Percentiles rank a stretch among this genome's conserved stretches.
Evolutionary conservation across 1,140 invertebrate species (phyloP).

Genomic region (Sycophaga agraensis): DNA sequence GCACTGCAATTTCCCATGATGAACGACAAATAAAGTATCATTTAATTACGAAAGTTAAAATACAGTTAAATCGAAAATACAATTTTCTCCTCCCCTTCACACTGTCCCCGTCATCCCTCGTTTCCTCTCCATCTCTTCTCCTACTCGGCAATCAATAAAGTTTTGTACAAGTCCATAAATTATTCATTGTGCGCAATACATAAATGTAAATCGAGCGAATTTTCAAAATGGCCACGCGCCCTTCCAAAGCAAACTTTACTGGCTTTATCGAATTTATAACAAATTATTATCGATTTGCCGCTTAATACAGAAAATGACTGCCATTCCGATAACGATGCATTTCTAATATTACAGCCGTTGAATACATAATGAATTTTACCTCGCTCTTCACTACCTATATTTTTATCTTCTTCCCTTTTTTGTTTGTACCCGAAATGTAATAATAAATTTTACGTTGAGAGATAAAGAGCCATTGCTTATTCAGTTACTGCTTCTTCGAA

Average conservation of each 20-base stretch:
- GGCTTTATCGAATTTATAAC: conserved; percentile 23
- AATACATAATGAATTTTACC: conserved; percentile 17
- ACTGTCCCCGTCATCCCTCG: not conserved
- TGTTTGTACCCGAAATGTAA: no score
- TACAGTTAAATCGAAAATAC: conserved; percentile 2
- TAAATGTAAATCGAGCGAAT: conserved; percentile 28
- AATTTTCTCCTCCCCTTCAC: conserved; percentile 19
- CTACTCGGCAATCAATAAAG: conserved; percentile 21
- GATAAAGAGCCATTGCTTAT: no score
- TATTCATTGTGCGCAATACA: conserved; percentile 27
- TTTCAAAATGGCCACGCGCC: conserved; percentile 19
- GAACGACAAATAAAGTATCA: conserved; percentile 11
- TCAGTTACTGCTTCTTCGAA: no score
- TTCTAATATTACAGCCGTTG: conserved; percentile 5
- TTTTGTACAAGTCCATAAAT: conserved; percentile 27
- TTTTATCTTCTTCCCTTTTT: no score
- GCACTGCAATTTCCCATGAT: not conserved
- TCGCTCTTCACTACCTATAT: no score
- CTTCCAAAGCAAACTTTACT: conserved; percentile 13
- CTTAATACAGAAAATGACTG: conserved; percentile 16
- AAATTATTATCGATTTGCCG: conserved; percentile 26
- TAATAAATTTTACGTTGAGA: no score
- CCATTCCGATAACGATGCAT: not conserved
- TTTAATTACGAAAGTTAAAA: conserved; percentile 25
- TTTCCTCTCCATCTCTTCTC: not conserved